Evolutionary conservation across 2,797 vertebrate species (phyloP).

Genomic region (Lemur catta): DNA sequence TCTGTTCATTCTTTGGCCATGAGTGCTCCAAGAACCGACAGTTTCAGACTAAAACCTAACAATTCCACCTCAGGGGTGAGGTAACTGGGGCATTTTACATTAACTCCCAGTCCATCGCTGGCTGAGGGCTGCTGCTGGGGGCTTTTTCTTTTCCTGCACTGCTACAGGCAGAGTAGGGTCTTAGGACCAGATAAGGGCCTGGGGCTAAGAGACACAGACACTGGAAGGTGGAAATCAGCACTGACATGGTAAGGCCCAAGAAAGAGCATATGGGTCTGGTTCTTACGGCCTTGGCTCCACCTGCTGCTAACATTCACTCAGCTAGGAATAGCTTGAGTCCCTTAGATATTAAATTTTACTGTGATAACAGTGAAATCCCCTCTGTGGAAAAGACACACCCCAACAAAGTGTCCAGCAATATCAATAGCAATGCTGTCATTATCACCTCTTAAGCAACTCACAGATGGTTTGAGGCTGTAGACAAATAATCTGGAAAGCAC

Average conservation of each 20-base stretch:
- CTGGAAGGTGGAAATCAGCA: not conserved
- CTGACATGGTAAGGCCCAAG: not conserved
- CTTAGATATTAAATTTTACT: not conserved
- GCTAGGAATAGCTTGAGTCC: not conserved
- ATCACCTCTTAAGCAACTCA: not conserved
- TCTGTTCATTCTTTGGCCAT: no score
- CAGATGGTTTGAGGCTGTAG: not conserved
- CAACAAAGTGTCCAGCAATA: not conserved
- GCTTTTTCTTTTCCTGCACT: not conserved
- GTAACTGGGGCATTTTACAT: not conserved
- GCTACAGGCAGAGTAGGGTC: not conserved
- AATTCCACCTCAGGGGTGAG: not conserved
- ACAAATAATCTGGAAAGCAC: not conserved
- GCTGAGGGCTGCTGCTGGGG: rapidly evolving
- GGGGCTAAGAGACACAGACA: not conserved
- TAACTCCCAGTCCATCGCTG: not conserved
- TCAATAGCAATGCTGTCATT: not conserved
- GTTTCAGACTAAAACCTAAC: no score
- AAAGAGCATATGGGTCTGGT: not conserved
- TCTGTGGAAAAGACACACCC: not conserved
- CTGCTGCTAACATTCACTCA: not conserved
- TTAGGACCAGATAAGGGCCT: not conserved
- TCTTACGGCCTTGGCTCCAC: not conserved
- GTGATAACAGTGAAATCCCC: not conserved
- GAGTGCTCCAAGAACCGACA: no score